Evolutionary conservation across 2,888 invertebrate genomes (phyloP).

Genomic region (Ophonus ardosiacus): DNA sequence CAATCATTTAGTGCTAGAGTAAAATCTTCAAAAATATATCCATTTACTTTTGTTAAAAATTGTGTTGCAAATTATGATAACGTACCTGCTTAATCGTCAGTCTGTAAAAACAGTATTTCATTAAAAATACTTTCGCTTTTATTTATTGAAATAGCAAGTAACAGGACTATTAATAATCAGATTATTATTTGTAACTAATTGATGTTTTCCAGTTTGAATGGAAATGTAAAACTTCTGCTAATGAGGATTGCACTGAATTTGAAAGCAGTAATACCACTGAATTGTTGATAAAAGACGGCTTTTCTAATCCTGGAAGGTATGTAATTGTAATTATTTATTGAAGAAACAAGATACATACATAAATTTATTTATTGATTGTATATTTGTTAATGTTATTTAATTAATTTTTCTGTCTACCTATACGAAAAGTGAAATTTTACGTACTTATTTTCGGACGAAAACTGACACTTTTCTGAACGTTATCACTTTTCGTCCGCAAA

Average conservation of each 20-base stretch:
- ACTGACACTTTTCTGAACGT: too few relatives aligned
- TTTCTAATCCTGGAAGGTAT: constrained; percentile 43
- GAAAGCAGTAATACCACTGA: constrained; percentile 50
- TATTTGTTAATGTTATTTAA: neutral
- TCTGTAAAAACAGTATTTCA: neutral
- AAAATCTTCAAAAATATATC: neutral
- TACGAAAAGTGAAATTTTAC: too few relatives aligned
- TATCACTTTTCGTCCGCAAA: too few relatives aligned
- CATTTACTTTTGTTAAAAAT: neutral
- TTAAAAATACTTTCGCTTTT: neutral
- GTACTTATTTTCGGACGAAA: too few relatives aligned
- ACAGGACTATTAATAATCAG: neutral
- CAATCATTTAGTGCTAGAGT: neutral
- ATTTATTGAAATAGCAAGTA: neutral
- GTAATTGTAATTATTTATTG: neutral
- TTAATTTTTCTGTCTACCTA: too few relatives aligned
- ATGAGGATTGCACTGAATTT: constrained; percentile 24
- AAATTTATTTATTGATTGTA: neutral
- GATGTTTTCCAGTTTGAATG: constrained; percentile 42
- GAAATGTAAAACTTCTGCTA: constrained; percentile 29
- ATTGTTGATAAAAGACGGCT: constrained; percentile 24
- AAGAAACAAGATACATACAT: neutral
- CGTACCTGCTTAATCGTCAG: neutral
- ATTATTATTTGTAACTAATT: constrained; percentile 2
- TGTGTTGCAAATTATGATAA: neutral